These are phyloP conservation scores for Atherix ibis DNA, from an alignment of 2,888 invertebrate species.

Conservation along the genomic window DNA sequence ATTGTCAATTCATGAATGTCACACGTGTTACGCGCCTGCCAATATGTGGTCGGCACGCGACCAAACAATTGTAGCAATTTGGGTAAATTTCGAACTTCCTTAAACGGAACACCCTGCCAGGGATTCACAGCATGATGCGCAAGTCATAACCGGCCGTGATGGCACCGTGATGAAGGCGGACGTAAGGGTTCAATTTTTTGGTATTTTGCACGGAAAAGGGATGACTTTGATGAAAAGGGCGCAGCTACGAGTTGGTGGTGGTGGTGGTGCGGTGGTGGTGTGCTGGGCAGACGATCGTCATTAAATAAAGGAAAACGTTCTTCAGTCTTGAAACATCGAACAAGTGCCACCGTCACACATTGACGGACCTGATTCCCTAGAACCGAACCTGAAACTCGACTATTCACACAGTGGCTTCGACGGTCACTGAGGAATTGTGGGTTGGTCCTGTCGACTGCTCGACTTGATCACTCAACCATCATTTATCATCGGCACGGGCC, in stretches of 20 bases:
- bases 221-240: no score
- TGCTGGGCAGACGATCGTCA: constrained; percentile 4
- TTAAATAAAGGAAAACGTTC: no score
- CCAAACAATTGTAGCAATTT: constrained; percentile 23
- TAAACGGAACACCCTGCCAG: constrained; percentile 8
- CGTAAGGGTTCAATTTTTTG: background rate
- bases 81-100: constrained; percentile 16
- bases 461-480: constrained; percentile 3
- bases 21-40: constrained; percentile 13
- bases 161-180: constrained; percentile 1
- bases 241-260: no score
- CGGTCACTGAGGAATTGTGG: background rate
- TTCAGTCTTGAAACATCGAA: constrained; percentile 3
- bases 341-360: no score
- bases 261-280: constrained; percentile 4
- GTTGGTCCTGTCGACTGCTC: constrained; percentile 1
- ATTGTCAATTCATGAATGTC: constrained; percentile 4
- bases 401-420: no score
- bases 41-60: constrained; percentile 23
- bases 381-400: no score
- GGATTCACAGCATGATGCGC: no score
- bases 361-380: no score
- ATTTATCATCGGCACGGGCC: constrained; percentile 2
- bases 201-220: background rate
- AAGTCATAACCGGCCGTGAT: constrained; percentile 3